Evolutionary conservation across 2,797 vertebrate species (phyloP), one percentile per base, ranked within the genome.

Genomic region (Acanthurus tractus): DNA sequence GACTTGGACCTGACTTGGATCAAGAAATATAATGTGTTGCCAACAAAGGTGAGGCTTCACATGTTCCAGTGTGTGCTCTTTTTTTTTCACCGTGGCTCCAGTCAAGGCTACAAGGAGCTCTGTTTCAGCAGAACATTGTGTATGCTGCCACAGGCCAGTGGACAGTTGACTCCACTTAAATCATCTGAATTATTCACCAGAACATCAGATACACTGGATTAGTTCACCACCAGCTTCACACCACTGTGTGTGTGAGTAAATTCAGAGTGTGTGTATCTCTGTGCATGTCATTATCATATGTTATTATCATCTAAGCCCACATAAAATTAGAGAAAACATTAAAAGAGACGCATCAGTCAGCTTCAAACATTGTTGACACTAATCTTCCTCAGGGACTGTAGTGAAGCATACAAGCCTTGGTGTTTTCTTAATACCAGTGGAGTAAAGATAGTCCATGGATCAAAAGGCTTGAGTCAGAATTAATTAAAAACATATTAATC

Each of bases 121-220:
- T 54, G 15, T 82, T 74, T 78, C 71, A 87, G 54, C 63, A 9
- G 13, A 57, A 42, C 70, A 75, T 86, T 29, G 54, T 17, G 66
- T 62, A 61, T 71, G 23, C 72, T 20, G 46, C 72, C 70, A 73
- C 69, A 45, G 64, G 70, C 68, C 65, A 49, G 75, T n/a, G 66
- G 61, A 53, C 74, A 67, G 36, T 36, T 68, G 61, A 68, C 53
- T 70, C 52, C 48, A 65, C 78, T 87, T 85, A 74, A 48, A 81
- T 46, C 66, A 63, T 46, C 45, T 89, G 62, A 85, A 89, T 85
- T 85, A 85, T 89, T 89, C 76, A 89, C 38, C 69, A 68, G 63
- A 36, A 64, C 55, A 66, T 17, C 18, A 63, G 52, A 62, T 70
- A 67, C 61, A 52, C 40, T 4, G 49, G 40, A 38, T 74, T 52